Base-by-base conservation (phyloP, 1,140 invertebrate genomes). In the Ooceraea biroi region DNA sequence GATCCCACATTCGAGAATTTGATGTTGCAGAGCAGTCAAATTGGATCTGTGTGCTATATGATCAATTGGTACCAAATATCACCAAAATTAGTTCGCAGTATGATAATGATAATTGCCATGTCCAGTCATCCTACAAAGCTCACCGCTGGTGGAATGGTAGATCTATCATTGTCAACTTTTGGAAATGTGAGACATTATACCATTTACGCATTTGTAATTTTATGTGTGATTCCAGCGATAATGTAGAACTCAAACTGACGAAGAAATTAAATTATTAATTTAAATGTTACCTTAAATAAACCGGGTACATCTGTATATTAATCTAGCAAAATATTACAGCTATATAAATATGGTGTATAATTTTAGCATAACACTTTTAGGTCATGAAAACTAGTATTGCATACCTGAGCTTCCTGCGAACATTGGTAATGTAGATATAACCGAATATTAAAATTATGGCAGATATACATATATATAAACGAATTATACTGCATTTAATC, bases 51-150 rank as follows among this genome's bases (percentile, higher is more conserved):
- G 25, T 86, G 89, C 36, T 87, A 89, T 25, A 85, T 73, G 82
- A 90, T 90, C 3, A 69, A 91, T 22, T 92, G 91, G 91, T 86
- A 92, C 50, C 69, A 60, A 12, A 58, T 93, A 14, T 48, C 89
- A 4, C 30, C 48, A 11, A 91, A 78, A 68, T 69, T 66, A 52
- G 77, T 73, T 17, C 48, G 73, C 0, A 80, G 66, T 17, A 41
- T 93, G 27, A 77, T 91, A 61, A 52, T 91, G 22, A 76, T 93
- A 41, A 76, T 92, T 4, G 73, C 82, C 1, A 86, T 88, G 48
- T 68, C 91, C 3, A 77, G 87, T 58, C 71, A 74, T 44, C 88
- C 89, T 1, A 36, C 72, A 8, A 91, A 86, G 69, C 82, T 92
- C 0, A 90, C 87, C 2, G 91, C 91, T 25, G 90, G 91, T 17